Evolutionary conservation across 2,888 invertebrate genomes (phyloP).

Genomic region (Trisateles emortualis): DNA sequence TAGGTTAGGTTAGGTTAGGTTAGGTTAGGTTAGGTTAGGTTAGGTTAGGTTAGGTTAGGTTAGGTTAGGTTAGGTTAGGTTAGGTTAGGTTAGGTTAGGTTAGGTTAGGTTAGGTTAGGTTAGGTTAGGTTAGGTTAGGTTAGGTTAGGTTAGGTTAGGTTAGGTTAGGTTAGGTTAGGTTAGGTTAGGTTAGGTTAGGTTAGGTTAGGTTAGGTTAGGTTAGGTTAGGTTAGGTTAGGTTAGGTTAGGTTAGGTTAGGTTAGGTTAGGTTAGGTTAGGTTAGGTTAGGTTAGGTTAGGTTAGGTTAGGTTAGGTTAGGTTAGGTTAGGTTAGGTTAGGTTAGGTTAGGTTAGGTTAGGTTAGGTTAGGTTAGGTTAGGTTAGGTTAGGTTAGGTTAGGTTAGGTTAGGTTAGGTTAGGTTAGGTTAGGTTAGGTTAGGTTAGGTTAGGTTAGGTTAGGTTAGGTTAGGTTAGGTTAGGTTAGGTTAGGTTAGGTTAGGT

Average conservation of each 20-base stretch:
- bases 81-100: not conserved
- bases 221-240: not conserved
- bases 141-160: not conserved
- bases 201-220: not conserved
- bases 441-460: conserved; percentile 23
- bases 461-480: conserved; percentile 18
- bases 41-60: not conserved
- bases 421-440: conserved; percentile 25
- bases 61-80: not conserved
- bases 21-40: not conserved
- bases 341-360: not conserved
- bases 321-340: not conserved
- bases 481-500: conserved; percentile 17
- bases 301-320: not conserved
- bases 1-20: not conserved
- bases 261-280: not conserved
- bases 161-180: not conserved
- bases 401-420: conserved; percentile 26
- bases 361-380: too few species aligned
- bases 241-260: not conserved
- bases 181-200: not conserved
- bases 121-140: not conserved
- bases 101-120: not conserved
- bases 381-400: not conserved
- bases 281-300: not conserved